These are phyloP conservation scores for Oedothorax gibbosus DNA, from an alignment of 1,140 invertebrate species.

Conservation along the genomic window DNA sequence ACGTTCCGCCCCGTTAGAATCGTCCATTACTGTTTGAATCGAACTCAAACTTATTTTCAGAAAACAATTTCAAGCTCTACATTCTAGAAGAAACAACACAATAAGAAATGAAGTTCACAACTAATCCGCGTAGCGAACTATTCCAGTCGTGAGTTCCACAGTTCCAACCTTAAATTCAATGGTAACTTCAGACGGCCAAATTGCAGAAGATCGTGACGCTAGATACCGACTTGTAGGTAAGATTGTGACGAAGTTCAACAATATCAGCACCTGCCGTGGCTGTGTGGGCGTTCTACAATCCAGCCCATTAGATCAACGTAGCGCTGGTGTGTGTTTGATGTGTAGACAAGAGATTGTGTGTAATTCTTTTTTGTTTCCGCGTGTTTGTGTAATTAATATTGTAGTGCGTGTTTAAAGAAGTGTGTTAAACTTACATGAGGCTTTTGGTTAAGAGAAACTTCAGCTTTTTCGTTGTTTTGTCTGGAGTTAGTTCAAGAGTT, in stretches of 20 bases:
- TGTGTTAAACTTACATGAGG: too few species aligned
- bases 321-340: background rate
- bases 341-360: constrained; percentile 8
- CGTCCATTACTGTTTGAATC: too few species aligned
- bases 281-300: background rate
- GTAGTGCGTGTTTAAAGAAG: too few species aligned
- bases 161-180: constrained; percentile 11
- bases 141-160: constrained; percentile 32
- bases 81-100: background rate
- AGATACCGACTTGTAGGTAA: background rate
- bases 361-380: constrained; percentile 34
- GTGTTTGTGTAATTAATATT: constrained; percentile 43
- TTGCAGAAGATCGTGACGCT: constrained; percentile 36
- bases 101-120: background rate
- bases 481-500: too few species aligned
- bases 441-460: too few species aligned
- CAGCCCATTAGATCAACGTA: background rate
- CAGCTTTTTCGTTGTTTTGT: too few species aligned
- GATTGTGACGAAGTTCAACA: constrained; percentile 29
- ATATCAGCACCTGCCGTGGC: constrained; percentile 20
- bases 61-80: too few species aligned
- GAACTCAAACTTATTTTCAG: too few species aligned
- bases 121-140: background rate
- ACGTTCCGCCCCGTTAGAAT: too few species aligned
- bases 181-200: constrained; percentile 47